phyloP scores from a whole-genome alignment of 2,113 vertebrate genomes.

The Paedocypris sp. region DNA sequence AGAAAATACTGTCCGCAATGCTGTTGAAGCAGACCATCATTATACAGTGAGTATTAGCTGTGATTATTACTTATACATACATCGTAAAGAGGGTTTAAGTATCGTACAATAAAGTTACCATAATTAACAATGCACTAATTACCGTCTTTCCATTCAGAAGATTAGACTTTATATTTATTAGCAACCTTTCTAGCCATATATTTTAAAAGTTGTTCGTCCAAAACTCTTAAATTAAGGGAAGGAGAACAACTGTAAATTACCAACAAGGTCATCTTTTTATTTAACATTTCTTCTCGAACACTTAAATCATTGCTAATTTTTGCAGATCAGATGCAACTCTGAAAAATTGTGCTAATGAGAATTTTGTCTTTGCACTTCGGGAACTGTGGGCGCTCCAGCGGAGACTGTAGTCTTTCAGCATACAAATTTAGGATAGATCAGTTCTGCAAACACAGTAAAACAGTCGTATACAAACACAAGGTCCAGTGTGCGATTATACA shows the following conservation, averaged over 20 bases:
- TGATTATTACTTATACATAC: background rate
- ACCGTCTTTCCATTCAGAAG: background rate
- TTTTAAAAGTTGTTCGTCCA: background rate
- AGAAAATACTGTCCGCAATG: background rate
- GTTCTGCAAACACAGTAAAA: too few relatives aligned
- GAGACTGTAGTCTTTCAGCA: background rate
- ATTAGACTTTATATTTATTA: background rate
- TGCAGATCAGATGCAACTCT: conserved; percentile 47
- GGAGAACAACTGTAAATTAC: background rate
- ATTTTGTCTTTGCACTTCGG: conserved; percentile 51
- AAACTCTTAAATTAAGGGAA: background rate
- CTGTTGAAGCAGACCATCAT: conserved; percentile 37
- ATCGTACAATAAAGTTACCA: background rate
- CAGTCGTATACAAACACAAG: background rate
- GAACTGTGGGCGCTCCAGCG: conserved; percentile 38
- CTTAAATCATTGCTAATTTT: background rate
- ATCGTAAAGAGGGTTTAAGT: background rate
- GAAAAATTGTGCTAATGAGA: conserved; percentile 63
- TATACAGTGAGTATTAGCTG: conserved; percentile 43
- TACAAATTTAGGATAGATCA: conserved; percentile 4
- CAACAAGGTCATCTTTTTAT: conserved; percentile 1
- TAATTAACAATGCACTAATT: background rate
- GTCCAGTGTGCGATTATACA: background rate
- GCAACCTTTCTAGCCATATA: background rate
- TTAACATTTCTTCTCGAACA: background rate